phyloP scores from a whole-genome alignment of 1,140 invertebrate genomes.

The Diorhabda sublineata region DNA sequence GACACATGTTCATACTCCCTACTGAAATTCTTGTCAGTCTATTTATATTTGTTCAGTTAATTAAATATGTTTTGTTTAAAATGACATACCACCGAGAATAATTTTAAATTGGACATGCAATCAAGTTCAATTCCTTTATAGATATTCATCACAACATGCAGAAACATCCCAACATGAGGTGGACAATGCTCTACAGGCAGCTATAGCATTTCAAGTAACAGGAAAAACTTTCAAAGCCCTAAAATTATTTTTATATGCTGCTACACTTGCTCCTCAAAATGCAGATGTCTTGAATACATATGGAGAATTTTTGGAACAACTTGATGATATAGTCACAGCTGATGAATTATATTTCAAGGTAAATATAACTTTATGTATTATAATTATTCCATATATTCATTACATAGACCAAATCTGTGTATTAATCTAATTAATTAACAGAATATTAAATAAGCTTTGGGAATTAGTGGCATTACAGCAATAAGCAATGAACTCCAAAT shows the following conservation, averaged over 20 bases:
- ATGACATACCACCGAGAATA: too few relatives aligned
- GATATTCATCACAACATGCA: too few relatives aligned
- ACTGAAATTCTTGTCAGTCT: background rate
- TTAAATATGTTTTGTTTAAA: too few relatives aligned
- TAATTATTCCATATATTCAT: background rate
- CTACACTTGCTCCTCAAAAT: conserved; percentile 84
- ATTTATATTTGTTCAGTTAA: too few relatives aligned
- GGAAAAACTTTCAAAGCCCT: conserved; percentile 83
- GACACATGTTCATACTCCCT: too few relatives aligned
- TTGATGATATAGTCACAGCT: conserved; percentile 81
- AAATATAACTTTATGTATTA: conserved; percentile 3
- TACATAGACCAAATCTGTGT: too few relatives aligned
- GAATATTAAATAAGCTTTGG: too few relatives aligned
- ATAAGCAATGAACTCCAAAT: too few relatives aligned
- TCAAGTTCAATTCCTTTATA: too few relatives aligned
- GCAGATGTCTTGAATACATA: conserved; percentile 89
- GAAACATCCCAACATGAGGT: conserved; percentile 58
- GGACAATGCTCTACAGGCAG: conserved; percentile 74
- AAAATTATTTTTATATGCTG: conserved; percentile 86
- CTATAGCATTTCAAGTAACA: conserved; percentile 73
- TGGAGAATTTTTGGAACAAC: conserved; percentile 89
- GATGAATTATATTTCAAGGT: conserved; percentile 78
- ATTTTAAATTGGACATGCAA: too few relatives aligned
- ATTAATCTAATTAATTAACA: too few relatives aligned
- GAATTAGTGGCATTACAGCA: too few relatives aligned